These are phyloP conservation scores for Zaprionus camerounensis DNA, from an alignment of 1,140 invertebrate species.

Conservation along the genomic window DNA sequence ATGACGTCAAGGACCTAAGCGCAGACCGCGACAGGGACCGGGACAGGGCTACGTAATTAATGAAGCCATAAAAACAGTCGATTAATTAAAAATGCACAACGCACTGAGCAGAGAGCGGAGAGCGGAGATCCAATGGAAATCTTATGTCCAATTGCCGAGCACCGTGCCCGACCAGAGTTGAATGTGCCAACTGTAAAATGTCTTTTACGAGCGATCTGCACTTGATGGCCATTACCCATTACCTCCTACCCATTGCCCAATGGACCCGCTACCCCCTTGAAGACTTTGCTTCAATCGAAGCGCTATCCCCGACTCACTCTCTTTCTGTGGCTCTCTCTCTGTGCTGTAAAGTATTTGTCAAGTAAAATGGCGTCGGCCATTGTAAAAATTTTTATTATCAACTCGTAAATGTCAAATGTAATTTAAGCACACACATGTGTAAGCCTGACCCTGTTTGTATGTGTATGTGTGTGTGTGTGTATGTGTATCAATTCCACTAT, in stretches of 20 bases:
- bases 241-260: conserved; percentile 32
- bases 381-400: conserved; percentile 81
- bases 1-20: conserved; percentile 68
- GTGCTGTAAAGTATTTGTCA: conserved; percentile 60
- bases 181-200: conserved; percentile 77
- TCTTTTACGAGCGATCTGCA: conserved; percentile 79
- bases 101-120: conserved; percentile 14
- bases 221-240: conserved; percentile 80
- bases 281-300: conserved; percentile 14
- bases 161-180: conserved; percentile 44
- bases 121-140: conserved; percentile 39
- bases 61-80: conserved; percentile 83
- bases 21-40: background rate
- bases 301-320: background rate
- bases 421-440: conserved; percentile 71
- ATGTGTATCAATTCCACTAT: conserved; percentile 35
- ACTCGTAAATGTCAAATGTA: conserved; percentile 83
- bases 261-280: background rate
- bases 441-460: conserved; percentile 1
- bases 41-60: conserved; percentile 72
- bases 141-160: conserved; percentile 44
- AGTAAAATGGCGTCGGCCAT: conserved; percentile 80
- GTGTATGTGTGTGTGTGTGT: conserved; percentile 31
- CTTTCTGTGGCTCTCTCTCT: conserved; percentile 12
- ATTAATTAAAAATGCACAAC: conserved; percentile 83